Percentiles rank a stretch among this genome's conserved stretches.
Evolutionary conservation across 1,140 invertebrate species (phyloP).

Genomic region (Choristoneura fumiferana): DNA sequence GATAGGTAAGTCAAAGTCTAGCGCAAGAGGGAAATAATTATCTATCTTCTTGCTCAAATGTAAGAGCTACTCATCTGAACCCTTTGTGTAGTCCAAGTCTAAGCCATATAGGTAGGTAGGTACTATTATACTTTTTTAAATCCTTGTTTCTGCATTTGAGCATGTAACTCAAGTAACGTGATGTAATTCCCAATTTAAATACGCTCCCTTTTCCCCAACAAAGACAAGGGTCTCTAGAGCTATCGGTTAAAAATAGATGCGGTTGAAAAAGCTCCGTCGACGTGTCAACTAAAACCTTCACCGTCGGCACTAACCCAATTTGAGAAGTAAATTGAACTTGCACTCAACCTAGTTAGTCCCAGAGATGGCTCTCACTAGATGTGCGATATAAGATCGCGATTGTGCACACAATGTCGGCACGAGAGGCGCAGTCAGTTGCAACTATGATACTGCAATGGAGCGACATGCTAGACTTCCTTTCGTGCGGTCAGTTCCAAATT

Average conservation of each 20-base stretch:
- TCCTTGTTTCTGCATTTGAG: too few species aligned
- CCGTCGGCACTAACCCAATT: constrained; percentile 10
- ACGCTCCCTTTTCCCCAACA: neutral
- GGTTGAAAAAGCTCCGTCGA: constrained; percentile 3
- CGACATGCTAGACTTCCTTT: constrained; percentile 65
- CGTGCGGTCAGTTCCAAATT: constrained; percentile 51
- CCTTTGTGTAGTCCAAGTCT: too few species aligned
- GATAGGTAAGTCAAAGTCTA: too few species aligned
- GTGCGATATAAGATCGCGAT: constrained; percentile 38
- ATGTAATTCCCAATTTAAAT: too few species aligned
- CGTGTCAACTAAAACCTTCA: constrained; percentile 1
- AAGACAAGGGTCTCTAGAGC: neutral
- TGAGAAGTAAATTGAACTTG: constrained; percentile 42
- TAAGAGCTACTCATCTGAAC: too few species aligned
- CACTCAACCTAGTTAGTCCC: constrained; percentile 40
- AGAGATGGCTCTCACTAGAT: constrained; percentile 29
- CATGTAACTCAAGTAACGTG: too few species aligned
- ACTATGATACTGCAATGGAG: constrained; percentile 70
- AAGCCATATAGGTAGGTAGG: too few species aligned
- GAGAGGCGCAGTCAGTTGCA: constrained; percentile 49
- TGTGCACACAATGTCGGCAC: constrained; percentile 42
- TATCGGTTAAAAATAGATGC: neutral
- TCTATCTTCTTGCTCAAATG: too few species aligned
- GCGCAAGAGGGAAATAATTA: too few species aligned
- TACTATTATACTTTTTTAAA: too few species aligned